Conservation (phyloP, 53 echinoderm and acorn worm species). For the Zoroaster sp. region DNA sequence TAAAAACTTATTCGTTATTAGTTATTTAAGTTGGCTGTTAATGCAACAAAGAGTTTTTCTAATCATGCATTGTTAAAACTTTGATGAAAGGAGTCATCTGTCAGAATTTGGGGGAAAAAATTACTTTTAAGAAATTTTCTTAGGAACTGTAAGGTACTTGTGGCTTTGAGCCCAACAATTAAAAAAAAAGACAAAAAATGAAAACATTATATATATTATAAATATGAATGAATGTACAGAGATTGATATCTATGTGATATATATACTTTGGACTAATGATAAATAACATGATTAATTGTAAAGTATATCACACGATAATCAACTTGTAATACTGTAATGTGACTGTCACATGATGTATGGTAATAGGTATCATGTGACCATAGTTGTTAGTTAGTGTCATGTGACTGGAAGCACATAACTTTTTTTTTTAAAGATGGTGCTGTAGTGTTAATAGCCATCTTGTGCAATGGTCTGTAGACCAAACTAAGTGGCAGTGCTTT, state of each 20-base stretch:
- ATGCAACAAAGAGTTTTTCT: neutral
- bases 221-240: constrained; percentile 43
- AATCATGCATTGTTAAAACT: neutral
- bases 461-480: constrained; percentile 47
- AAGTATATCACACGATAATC: constrained; percentile 24
- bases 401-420: constrained; percentile 31
- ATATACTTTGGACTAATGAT: constrained; percentile 39
- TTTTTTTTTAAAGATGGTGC: constrained; percentile 22
- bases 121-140: neutral
- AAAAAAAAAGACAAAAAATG: neutral
- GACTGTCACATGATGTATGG: neutral
- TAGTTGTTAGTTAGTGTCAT: constrained; percentile 6
- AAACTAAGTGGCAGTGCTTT: constrained; percentile 37
- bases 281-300: constrained; percentile 17
- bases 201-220: constrained; percentile 33
- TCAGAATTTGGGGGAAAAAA: neutral
- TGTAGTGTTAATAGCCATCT: constrained; percentile 47
- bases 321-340: neutral
- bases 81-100: neutral
- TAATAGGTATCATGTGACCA: constrained; percentile 6
- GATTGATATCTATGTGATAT: constrained; percentile 45
- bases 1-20: too few relatives aligned
- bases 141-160: constrained; percentile 9
- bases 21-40: too few relatives aligned
- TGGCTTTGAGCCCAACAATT: neutral